Conservation (phyloP, 2,797 vertebrate species). For the Forpus xanthops region DNA sequence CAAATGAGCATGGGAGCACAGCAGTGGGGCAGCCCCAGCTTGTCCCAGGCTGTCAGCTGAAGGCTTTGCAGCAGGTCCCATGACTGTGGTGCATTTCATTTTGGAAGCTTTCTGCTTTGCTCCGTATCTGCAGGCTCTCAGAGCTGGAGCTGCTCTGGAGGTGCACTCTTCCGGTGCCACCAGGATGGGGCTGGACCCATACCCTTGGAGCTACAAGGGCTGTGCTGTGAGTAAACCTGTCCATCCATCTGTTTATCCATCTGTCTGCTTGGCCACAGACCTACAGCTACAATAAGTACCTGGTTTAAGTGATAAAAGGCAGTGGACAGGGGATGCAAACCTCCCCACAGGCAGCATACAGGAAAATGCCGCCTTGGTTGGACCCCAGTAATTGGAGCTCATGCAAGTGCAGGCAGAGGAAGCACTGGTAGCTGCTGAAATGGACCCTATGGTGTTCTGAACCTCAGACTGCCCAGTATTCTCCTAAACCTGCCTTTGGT, state of each 20-base stretch:
- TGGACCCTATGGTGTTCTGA: rapidly evolving
- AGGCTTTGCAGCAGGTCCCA: background rate
- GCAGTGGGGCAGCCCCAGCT: rapidly evolving
- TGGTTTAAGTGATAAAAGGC: background rate
- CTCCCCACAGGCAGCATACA: rapidly evolving
- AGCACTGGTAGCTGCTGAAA: rapidly evolving
- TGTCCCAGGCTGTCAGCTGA: rapidly evolving
- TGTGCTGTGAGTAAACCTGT: background rate
- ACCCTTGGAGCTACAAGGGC: background rate
- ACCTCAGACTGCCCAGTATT: rapidly evolving
- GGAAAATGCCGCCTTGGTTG: rapidly evolving
- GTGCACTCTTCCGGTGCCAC: background rate
- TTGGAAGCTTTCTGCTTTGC: background rate
- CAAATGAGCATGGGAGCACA: rapidly evolving
- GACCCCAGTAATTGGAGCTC: background rate
- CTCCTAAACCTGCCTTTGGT: background rate
- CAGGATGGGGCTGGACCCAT: background rate
- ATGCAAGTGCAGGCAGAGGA: rapidly evolving
- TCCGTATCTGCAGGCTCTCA: background rate
- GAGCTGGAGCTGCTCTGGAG: background rate
- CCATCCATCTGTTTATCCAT: background rate
- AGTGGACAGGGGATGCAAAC: background rate
- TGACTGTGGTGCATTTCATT: rapidly evolving
- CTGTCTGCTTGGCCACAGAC: background rate
- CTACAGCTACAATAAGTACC: rapidly evolving